Base-by-base conservation (phyloP, 2,888 invertebrate species). In the Lamproptera curius region DNA sequence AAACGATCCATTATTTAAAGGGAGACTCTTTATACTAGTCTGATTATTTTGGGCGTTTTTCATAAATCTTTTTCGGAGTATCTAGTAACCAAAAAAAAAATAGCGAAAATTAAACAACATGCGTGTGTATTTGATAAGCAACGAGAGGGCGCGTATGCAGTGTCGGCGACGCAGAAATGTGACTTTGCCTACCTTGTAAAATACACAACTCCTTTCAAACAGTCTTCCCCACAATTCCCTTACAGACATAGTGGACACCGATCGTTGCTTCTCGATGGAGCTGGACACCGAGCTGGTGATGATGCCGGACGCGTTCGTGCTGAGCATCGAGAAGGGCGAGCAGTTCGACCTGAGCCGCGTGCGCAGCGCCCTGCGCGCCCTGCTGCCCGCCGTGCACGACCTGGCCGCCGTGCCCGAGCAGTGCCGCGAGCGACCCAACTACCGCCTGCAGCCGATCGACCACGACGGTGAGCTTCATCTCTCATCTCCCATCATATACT, bases 221-320 rank as follows among this genome's bases (percentile, higher is more conserved):
- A 8, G 4, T 23, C 23, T 23, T 23, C 4, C 23, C 23, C 23
- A 23, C 5, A 6, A 6, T 23, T 4, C 8, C 9, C 4, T 42
- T 16, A 57, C 92, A 74, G 95, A 92, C 15, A 96, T 97, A 53
- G 91, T 96, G 50, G 96, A 97, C 78, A 80, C 90, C 11, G 91
- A 91, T 50, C 92, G 95, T 17, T 98, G 98, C 86, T 98, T 97
- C 83, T 91, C 96, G 13, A 96, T 97, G 95, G 94, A 95, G 0
- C 84, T 98, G 68, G 94, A 97, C 82, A 91, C 94, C 20, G 89
- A 89, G 23, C 84, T 91, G 47, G 94, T 96, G 53, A 81, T 95
- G 65, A 92, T 94, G 33, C 98, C 98, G 2, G 64, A 59, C 28
- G 50, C 63, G 58, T 65, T 84, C 51, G 58, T 73, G 58, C 28